Conservation (phyloP, 2,113 vertebrate species). For the Gallinago undulata region DNA sequence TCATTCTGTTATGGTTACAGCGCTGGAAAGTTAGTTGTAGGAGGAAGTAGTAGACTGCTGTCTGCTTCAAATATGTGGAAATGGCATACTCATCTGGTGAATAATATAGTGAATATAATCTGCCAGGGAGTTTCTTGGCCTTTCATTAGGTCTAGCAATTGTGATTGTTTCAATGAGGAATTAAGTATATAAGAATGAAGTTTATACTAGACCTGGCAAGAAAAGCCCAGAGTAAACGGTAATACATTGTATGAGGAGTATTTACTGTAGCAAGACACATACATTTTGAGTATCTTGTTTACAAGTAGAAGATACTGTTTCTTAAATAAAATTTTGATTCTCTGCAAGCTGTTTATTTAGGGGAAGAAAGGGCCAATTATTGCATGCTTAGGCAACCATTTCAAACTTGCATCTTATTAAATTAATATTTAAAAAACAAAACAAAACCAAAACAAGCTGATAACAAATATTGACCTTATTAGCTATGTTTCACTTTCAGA, state of each 20-base stretch:
- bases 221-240: not conserved
- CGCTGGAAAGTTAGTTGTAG: not conserved
- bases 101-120: not conserved
- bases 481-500: not conserved
- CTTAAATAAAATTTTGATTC: conserved; percentile 23
- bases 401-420: not conserved
- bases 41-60: not conserved
- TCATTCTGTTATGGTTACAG: not conserved
- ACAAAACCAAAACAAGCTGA: not conserved
- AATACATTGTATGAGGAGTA: not conserved
- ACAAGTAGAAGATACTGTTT: not conserved
- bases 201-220: not conserved
- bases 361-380: not conserved
- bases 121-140: not conserved
- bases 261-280: not conserved
- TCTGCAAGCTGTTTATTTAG: not conserved
- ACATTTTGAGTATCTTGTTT: conserved; percentile 11
- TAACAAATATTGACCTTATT: not conserved
- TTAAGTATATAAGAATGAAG: not conserved
- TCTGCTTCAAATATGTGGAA: not conserved
- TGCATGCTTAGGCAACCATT: conserved; percentile 12
- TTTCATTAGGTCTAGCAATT: not conserved
- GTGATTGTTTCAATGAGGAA: not conserved
- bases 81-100: not conserved
- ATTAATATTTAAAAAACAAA: not conserved